Evolutionary conservation across 2,113 vertebrate genomes (phyloP).

Genomic region (Dolichotis patagonum): DNA sequence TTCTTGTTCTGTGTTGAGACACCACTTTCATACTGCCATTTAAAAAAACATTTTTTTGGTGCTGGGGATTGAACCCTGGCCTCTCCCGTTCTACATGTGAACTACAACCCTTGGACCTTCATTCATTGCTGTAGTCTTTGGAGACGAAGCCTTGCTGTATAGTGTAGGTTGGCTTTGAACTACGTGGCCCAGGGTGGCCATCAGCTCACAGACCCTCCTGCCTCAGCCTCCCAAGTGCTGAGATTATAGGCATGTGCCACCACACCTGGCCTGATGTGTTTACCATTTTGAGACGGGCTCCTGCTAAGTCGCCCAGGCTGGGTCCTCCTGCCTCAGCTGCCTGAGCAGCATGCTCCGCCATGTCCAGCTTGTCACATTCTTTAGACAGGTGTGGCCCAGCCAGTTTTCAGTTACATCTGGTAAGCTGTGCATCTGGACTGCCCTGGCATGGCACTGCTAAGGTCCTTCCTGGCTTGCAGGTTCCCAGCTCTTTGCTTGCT

Average conservation of each 20-base stretch:
- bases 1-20: not conserved
- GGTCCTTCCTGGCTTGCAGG: not conserved
- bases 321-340: not conserved
- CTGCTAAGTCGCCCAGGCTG: not conserved
- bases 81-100: not conserved
- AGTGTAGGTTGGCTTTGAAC: not conserved
- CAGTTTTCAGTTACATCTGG: not conserved
- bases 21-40: not conserved
- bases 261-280: not conserved
- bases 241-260: not conserved
- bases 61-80: not conserved
- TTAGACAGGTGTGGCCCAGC: not conserved
- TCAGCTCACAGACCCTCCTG: not conserved
- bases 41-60: not conserved
- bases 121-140: not conserved
- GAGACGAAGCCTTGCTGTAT: not conserved
- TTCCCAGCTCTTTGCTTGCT: not conserved
- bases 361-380: not conserved
- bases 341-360: not conserved
- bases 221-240: not conserved
- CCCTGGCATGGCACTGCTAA: accelerated
- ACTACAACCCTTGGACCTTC: not conserved
- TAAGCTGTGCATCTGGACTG: not conserved
- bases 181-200: not conserved
- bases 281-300: not conserved